Base-by-base conservation (phyloP, 1,140 invertebrate species). In the Drosophila melanogaster region DNA sequence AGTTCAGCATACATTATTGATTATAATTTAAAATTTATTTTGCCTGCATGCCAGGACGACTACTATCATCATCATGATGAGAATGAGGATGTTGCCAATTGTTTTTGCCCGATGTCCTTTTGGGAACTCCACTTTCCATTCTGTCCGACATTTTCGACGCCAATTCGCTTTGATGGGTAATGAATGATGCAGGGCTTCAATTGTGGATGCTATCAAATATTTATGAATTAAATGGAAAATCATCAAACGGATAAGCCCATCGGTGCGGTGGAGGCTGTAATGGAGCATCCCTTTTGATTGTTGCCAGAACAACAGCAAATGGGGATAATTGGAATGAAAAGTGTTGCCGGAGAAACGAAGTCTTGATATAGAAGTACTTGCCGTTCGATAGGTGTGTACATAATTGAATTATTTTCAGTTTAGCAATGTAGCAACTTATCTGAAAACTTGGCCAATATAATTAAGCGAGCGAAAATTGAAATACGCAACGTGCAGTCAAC, bases 11-110 rank as follows among this genome's bases (percentile, higher is more conserved):
- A 69, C 41, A 83, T 87, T 83, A 87, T 87, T 87, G 79, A 89
- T 79, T 77, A 66, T 67, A 79, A 89, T 87, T 87, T 71, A 79
- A 73, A 83, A 83, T 81, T 75, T 67, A 78, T 61, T 58, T 79
- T 60, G 61, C 61, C 47, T 50, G 50, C 58, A 41, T 74, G 60
- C 46, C 37, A 24, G 19, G 26, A 38, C 35, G 37, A 54, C 38
- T 19, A 43, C 37, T 43, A 73, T 50, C 49, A 41, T 26, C 22
- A 53, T 24, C 17, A 49, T 19, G 50, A 73, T 58, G 69, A 41
- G 15, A 47, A 60, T 14, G 37, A 14, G 11, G 12, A 38, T 33
- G 14, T 56, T 74, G 43, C 43, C 30, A 26, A 47, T 15, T 51
- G 59, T 44, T 60, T 24, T 58, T 58, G 66, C 15, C 17, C 14